Percentiles rank a stretch among this genome's conserved stretches.
These are phyloP conservation scores for Danio jaintianensis DNA, from an alignment of 2,797 vertebrate species.

Conservation along the genomic window DNA sequence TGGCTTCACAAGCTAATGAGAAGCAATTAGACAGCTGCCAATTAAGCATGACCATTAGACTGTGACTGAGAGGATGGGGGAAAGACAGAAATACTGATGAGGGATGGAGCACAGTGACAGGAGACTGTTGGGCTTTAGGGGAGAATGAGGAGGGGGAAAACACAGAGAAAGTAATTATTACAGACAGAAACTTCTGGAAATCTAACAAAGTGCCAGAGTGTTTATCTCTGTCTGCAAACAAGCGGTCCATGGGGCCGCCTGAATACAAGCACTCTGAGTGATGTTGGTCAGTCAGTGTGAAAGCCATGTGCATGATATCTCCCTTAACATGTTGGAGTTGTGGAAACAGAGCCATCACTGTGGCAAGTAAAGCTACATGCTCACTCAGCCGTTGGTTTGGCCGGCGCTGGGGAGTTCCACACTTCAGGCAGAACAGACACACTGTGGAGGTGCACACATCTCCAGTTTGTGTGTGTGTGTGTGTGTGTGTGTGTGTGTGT, in stretches of 20 bases:
- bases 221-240: constrained; percentile 23
- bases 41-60: constrained; percentile 79
- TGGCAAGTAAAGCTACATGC: constrained; percentile 32
- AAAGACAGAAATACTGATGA: constrained; percentile 57
- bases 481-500: constrained; percentile 34
- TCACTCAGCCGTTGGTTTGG: constrained; percentile 13
- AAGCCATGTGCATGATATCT: constrained; percentile 26
- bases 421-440: constrained; percentile 30
- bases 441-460: constrained; percentile 39
- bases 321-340: constrained; percentile 29
- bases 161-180: background rate
- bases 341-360: constrained; percentile 42
- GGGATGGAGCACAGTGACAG: constrained; percentile 27
- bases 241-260: background rate
- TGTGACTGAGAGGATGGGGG: constrained; percentile 64
- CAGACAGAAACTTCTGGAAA: constrained; percentile 27
- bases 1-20: constrained; percentile 77
- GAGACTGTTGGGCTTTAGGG: constrained; percentile 21
- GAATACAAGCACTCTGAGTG: constrained; percentile 11
- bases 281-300: constrained; percentile 20
- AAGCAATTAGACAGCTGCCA: constrained; percentile 80
- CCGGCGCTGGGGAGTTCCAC: constrained; percentile 11
- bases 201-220: constrained; percentile 12
- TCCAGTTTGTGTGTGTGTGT: background rate
- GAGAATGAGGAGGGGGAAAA: background rate